Percentiles rank a stretch among this genome's conserved stretches.
Conservation (phyloP, 2,113 vertebrate species). For the Pao palembangensis region DNA sequence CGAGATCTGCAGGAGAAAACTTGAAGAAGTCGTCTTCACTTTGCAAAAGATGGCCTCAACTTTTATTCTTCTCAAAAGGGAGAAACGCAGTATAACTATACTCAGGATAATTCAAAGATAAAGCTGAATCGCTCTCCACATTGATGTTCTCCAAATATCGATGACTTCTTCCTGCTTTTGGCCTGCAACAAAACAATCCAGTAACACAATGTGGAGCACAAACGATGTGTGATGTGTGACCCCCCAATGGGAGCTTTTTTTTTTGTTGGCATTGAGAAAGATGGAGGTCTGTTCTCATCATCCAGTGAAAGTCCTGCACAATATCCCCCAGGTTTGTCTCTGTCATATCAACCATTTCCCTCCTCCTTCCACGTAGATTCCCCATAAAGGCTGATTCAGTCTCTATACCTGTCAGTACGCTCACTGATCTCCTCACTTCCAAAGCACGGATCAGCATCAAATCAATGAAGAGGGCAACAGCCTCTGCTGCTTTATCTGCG, state of each 20-base stretch:
- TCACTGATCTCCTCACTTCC: not conserved
- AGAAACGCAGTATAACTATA: no score
- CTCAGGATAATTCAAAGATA: no score
- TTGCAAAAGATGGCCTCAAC: no score
- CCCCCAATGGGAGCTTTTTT: constrained; percentile 37
- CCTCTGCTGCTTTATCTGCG: constrained; percentile 14
- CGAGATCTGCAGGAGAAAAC: constrained; percentile 4
- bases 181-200: constrained; percentile 1
- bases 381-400: constrained; percentile 19
- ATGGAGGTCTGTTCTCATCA: constrained; percentile 45
- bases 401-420: constrained; percentile 32
- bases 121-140: no score
- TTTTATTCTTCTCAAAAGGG: no score
- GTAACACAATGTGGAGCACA: not conserved
- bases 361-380: constrained; percentile 7
- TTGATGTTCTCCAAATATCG: no score
- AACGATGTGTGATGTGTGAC: constrained; percentile 4
- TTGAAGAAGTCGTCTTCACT: constrained; percentile 1
- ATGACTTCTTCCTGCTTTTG: not conserved
- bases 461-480: not conserved
- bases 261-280: constrained; percentile 31
- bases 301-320: constrained; percentile 45
- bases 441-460: not conserved
- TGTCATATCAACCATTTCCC: constrained; percentile 26
- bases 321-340: constrained; percentile 59